Conservation (phyloP, 2,797 vertebrate genomes). For the Todus mexicanus region DNA sequence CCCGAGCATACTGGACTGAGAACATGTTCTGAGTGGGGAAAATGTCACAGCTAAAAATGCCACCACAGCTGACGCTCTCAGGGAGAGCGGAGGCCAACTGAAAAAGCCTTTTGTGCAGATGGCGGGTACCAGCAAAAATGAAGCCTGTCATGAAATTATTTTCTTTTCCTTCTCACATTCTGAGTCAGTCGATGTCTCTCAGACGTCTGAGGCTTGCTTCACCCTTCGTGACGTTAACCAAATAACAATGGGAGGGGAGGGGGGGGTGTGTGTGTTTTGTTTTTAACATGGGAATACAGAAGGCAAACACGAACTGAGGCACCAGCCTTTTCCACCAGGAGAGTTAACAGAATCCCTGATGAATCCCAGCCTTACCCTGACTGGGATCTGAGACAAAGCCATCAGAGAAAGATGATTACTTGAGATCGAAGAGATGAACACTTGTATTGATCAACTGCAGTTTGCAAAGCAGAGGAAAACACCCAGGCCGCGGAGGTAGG, state of each 20-base stretch:
- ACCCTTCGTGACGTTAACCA: not conserved
- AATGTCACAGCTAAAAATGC: conserved; percentile 36
- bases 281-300: not conserved
- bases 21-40: conserved; percentile 28
- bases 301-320: not conserved
- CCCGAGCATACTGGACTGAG: not conserved
- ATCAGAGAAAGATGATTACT: not conserved
- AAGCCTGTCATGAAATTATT: not conserved
- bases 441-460: not conserved
- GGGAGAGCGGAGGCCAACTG: not conserved
- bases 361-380: not conserved
- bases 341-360: not conserved
- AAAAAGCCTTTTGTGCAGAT: not conserved
- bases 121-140: not conserved
- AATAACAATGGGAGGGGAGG: not conserved
- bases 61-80: not conserved
- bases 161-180: not conserved
- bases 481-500: not conserved
- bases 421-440: not conserved
- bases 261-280: not conserved
- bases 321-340: not conserved
- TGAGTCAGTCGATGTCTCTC: not conserved
- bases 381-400: not conserved
- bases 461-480: not conserved
- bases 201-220: not conserved